These are phyloP conservation scores for Pandion haliaetus DNA, from an alignment of 2,113 vertebrate species.

Conservation along the genomic window DNA sequence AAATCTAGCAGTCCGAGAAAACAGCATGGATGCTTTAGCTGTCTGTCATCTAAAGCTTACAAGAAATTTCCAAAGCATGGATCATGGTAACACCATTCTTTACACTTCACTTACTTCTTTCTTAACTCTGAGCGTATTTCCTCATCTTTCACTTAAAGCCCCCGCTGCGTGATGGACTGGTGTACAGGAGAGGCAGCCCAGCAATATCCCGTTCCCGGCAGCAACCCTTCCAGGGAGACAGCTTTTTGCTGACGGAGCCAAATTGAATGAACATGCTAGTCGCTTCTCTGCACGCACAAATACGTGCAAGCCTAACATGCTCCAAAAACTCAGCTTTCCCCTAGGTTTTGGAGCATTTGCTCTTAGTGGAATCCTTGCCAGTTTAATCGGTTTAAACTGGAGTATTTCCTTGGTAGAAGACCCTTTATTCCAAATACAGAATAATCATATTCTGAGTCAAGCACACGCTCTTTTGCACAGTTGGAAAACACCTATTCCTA, in stretches of 20 bases:
- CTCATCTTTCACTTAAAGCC: background rate
- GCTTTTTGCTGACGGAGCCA: background rate
- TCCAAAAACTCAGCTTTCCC: background rate
- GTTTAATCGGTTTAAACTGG: background rate
- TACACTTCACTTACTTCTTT: background rate
- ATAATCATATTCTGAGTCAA: background rate
- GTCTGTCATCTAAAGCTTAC: background rate
- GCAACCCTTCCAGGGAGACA: background rate
- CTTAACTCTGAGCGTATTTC: background rate
- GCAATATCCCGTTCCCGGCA: background rate
- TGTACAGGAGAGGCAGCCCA: background rate
- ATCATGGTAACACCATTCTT: background rate
- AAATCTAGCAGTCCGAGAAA: background rate
- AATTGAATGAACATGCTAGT: background rate
- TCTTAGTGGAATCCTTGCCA: background rate
- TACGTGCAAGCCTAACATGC: fast-evolving
- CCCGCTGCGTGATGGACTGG: fast-evolving
- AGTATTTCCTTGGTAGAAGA: background rate
- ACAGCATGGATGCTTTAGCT: background rate
- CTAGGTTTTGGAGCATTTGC: background rate
- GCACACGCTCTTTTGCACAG: background rate
- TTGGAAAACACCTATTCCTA: conserved; percentile 9
- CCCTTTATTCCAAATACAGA: background rate
- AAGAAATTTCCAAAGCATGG: background rate
- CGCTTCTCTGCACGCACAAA: background rate